Evolutionary conservation across 2,888 invertebrate genomes (phyloP), one percentile per base, ranked within the genome.

Genomic region (Drosophila tanythrix): DNA sequence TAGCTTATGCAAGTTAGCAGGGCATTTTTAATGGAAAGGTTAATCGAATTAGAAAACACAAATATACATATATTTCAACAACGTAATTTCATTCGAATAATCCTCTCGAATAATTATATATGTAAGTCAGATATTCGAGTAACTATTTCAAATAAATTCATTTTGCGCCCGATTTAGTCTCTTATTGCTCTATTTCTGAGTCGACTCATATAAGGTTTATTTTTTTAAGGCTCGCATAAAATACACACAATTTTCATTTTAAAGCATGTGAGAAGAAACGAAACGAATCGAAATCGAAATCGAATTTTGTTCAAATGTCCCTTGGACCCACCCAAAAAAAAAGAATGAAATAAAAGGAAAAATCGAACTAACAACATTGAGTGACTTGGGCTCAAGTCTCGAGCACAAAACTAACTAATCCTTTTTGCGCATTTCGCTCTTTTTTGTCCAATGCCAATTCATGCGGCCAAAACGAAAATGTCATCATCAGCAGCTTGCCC

Each of bases 401-500:
- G 48, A 50, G 50, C 63, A 74, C 63, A 74, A 82, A 81, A 81
- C 89, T 88, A 86, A 88, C 85, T 86, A 86, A 86, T 88, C 85
- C 88, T 86, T 86, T 83, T 88, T 81, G 74, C 80, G 80, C 76
- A 80, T 88, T 86, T 76, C 62, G 73, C 74, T 77, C 53, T 55
- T 76, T 59, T 68, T 62, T 33, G 57, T 29, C 66, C 79, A 75
- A 75, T 88, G 85, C 71, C 85, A 85, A 87, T 73, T 70, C 75
- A 70, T 73, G 78, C 75, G 80, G 75, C 85, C 88, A 81, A 82
- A 88, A 81, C 75, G 88, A 85, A 85, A 85, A 85, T 85, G 88
- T 85, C 85, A 85, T 85, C 85, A 88, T 85, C 85, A 88, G 84
- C 88, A 81, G 86, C 74, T 80, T 84, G 84, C 64, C 61, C 79